Conservation (phyloP, 2,113 vertebrate species). For the Cavia aperea region DNA sequence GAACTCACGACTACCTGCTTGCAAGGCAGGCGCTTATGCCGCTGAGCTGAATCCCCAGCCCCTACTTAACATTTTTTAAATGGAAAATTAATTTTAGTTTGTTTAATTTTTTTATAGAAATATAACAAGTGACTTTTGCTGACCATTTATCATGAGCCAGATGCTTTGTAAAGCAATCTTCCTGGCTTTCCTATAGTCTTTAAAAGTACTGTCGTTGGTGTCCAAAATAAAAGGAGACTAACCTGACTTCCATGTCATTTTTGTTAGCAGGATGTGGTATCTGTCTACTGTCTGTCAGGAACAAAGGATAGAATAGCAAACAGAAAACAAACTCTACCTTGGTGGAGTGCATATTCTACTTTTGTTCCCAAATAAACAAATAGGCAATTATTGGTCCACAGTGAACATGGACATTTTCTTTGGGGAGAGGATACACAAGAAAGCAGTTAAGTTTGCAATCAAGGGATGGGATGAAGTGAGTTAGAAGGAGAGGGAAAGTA, state of each 20-base stretch:
- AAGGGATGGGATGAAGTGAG: accelerated
- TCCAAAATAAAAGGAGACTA: neutral
- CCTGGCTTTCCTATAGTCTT: neutral
- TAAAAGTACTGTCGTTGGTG: neutral
- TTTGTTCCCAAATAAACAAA: neutral
- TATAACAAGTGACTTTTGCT: slow-evolving; percentile 1
- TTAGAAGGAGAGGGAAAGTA: neutral
- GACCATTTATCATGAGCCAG: neutral
- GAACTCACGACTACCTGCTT: too few relatives aligned
- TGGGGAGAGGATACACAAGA: neutral
- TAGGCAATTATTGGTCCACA: neutral
- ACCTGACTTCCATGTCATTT: neutral
- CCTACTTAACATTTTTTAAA: slow-evolving; percentile 18
- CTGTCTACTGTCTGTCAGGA: neutral
- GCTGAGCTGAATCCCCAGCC: too few relatives aligned
- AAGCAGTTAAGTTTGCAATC: neutral
- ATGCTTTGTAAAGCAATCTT: neutral
- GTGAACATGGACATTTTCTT: neutral
- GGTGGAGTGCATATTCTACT: neutral
- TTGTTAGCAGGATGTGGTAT: neutral
- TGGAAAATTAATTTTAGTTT: slow-evolving; percentile 7
- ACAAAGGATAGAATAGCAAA: neutral
- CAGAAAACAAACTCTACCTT: neutral
- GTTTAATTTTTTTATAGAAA: slow-evolving; percentile 11
- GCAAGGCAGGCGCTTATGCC: too few relatives aligned